These are phyloP conservation scores for Thereva unica DNA, from an alignment of 2,888 invertebrate species.

Conservation along the genomic window DNA sequence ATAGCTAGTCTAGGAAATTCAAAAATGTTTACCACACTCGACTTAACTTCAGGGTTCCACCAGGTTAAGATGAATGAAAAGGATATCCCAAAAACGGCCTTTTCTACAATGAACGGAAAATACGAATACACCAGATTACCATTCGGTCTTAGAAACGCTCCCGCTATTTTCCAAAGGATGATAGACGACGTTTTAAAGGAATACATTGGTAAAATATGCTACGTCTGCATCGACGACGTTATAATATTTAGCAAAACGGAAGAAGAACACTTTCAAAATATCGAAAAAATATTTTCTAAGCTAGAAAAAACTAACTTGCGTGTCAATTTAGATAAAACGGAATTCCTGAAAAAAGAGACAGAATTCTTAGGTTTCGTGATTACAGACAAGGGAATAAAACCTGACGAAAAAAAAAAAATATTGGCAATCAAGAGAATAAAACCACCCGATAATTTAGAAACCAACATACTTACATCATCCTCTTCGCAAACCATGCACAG, in stretches of 20 bases:
- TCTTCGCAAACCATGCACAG: conserved; percentile 37
- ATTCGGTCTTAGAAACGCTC: no score
- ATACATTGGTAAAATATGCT: conserved; percentile 39
- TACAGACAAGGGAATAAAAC: conserved; percentile 37
- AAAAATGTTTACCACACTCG: conserved; percentile 29
- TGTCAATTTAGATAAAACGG: conserved; percentile 38
- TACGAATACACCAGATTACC: conserved; percentile 37
- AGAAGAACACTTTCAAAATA: conserved; percentile 34
- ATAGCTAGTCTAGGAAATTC: conserved; percentile 32
- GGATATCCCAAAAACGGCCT: conserved; percentile 36
- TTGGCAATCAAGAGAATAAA: conserved; percentile 30
- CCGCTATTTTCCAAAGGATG: no score
- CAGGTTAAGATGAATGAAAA: conserved; percentile 36
- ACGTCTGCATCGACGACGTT: conserved; percentile 43
- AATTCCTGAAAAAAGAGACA: conserved; percentile 39
- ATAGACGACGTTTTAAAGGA: conserved; percentile 23
- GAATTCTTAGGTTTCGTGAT: conserved; percentile 40
- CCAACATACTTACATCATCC: conserved; percentile 14
- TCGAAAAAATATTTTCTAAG: conserved; percentile 37
- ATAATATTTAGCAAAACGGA: conserved; percentile 41
- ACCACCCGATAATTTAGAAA: conserved; percentile 30
- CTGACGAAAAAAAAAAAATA: conserved; percentile 33
- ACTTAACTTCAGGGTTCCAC: conserved; percentile 38
- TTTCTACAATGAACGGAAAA: conserved; percentile 41
- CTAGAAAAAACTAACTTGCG: conserved; percentile 30